Conservation (phyloP, 2,888 invertebrate genomes). For the Thera britannica region DNA sequence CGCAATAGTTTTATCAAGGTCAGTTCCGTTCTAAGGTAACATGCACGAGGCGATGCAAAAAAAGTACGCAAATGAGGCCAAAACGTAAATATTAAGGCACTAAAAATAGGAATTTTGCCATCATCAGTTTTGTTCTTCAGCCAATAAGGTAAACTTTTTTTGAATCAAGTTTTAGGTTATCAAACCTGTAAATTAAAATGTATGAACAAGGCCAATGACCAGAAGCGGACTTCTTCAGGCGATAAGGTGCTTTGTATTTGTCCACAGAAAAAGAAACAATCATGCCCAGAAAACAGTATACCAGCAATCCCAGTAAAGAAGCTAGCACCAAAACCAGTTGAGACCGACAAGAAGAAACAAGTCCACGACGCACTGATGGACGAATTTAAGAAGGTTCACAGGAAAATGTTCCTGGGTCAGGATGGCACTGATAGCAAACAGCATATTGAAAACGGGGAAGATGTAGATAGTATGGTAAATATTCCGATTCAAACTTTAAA, state of each 20-base stretch:
- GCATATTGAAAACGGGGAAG: constrained; percentile 28
- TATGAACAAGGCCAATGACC: too few species aligned
- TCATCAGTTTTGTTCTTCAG: too few species aligned
- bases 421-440: constrained; percentile 50
- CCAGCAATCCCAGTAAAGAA: constrained; percentile 62
- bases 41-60: too few species aligned
- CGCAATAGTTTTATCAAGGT: not conserved
- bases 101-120: too few species aligned
- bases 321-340: constrained; percentile 71
- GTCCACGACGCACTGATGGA: constrained; percentile 91
- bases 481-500: not conserved
- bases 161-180: too few species aligned
- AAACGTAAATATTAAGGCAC: too few species aligned
- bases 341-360: constrained; percentile 87
- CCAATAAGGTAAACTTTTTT: too few species aligned
- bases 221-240: too few species aligned
- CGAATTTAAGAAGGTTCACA: constrained; percentile 94
- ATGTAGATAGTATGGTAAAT: constrained; percentile 38
- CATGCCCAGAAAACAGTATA: constrained; percentile 52
- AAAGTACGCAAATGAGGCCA: too few species aligned
- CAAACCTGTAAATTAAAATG: too few species aligned
- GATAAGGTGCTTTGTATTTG: not conserved
- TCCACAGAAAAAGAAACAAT: constrained; percentile 67
- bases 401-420: constrained; percentile 90
- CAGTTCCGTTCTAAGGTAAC: not conserved